Percentiles rank a stretch among this genome's conserved stretches.
These are phyloP conservation scores for Pipistrellus pipistrellus DNA, from an alignment of 2,797 vertebrate genomes.

Conservation along the genomic window DNA sequence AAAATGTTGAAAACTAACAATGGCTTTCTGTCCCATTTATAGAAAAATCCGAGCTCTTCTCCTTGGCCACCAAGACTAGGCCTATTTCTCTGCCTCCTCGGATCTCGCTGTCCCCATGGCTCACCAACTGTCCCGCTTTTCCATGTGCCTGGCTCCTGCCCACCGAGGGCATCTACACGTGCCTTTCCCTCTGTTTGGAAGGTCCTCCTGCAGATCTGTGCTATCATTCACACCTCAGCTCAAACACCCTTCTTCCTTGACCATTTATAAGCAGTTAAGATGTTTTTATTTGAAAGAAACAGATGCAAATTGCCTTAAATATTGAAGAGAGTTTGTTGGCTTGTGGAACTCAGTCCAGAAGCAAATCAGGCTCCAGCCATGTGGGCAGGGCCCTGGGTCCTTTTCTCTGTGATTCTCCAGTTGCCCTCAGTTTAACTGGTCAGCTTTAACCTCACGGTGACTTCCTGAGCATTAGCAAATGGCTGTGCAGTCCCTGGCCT, in stretches of 20 bases:
- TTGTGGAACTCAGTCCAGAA: neutral
- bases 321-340: neutral
- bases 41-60: neutral
- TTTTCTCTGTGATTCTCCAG: neutral
- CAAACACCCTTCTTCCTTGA: neutral
- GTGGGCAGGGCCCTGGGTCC: neutral
- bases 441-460: neutral
- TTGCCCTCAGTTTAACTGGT: neutral
- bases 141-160: neutral
- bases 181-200: neutral
- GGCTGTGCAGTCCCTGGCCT: neutral
- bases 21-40: neutral
- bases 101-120: neutral
- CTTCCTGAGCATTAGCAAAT: neutral
- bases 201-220: neutral
- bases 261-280: neutral
- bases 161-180: neutral
- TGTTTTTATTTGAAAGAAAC: constrained; percentile 21
- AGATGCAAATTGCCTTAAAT: neutral
- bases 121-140: neutral
- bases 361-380: neutral
- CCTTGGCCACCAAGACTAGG: neutral
- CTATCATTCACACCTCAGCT: neutral
- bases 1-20: neutral
- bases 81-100: neutral